Percentiles rank a stretch among this genome's conserved stretches.
These are phyloP conservation scores for Sterrhoptilus dennistouni DNA, from an alignment of 2,113 vertebrate species.

Conservation along the genomic window DNA sequence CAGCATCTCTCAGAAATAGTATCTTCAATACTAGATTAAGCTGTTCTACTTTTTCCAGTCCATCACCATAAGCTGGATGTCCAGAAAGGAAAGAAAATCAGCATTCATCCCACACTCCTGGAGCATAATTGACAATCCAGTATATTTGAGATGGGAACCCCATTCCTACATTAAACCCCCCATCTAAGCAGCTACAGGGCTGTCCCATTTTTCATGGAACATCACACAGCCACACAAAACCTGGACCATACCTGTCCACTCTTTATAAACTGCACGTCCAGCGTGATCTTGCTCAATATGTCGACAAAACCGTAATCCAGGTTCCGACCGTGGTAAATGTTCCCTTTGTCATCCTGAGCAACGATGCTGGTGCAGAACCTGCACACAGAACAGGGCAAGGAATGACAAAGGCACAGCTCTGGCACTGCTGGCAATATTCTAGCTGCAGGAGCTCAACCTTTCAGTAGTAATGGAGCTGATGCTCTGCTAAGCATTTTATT, in stretches of 20 bases:
- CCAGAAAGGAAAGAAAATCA: neutral
- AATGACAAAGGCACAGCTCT: neutral
- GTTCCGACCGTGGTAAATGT: constrained; percentile 90
- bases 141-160: accelerated
- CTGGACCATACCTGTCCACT: constrained; percentile 77
- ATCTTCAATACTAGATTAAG: neutral
- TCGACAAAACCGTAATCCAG: constrained; percentile 82
- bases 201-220: accelerated
- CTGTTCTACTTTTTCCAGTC: neutral
- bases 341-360: constrained; percentile 84
- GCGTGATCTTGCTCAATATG: constrained; percentile 81
- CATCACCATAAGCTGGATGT: neutral
- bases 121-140: neutral
- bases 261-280: constrained; percentile 83
- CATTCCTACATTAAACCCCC: neutral
- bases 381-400: neutral
- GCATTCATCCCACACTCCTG: neutral
- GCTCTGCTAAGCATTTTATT: neutral
- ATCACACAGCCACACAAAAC: accelerated
- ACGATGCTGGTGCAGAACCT: constrained; percentile 95
- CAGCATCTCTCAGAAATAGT: neutral
- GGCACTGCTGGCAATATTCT: accelerated
- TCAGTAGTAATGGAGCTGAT: neutral
- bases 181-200: neutral
- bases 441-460: accelerated